Evolutionary conservation across 1,140 invertebrate genomes (phyloP), one percentile per base, ranked within the genome.

Genomic region (Aphelenchoides besseyi): DNA sequence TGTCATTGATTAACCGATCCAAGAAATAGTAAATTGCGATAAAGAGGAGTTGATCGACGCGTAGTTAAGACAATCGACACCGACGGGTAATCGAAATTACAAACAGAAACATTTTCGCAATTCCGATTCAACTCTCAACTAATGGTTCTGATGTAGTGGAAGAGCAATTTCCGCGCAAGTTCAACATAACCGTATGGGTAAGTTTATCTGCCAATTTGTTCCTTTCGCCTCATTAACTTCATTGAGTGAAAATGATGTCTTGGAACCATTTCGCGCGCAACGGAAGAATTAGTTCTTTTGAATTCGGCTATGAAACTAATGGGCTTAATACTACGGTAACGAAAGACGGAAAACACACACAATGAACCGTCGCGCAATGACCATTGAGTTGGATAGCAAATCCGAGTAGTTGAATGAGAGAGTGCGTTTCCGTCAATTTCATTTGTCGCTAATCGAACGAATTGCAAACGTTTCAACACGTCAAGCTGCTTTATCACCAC

Each of bases 181-280:
- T 16, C 41, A 23, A 23, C 41, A 48, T 48, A 23, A 48, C 41
- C 41, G 41, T 48, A 48, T 48, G 41, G 23, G 41, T 48, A 48
- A 48, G 41, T 48, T 48, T 48, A 48, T 48, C 41, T 48, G 12
- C 41, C 41, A 48, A 48, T 48, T 48, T 48, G 41, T 23, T 48
- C 12, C 41, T 48, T 23, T 23, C 41, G 41, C 41, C 12, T 48
- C 41, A 48, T 48, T 48, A 48, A 48, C 12, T 48, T 48, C 41
- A 48, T 48, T 48, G 41, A 48, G 41, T 48, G 41, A 16, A 23
- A 48, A 48, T 48, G 41, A 23, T 12, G 41, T 12, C 41, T 23
- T 12, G 12, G 41, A 48, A 48, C 41, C 41, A 48, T 16, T 48
- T 48, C 23, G 41, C n/a, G n/a, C n/a, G n/a, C n/a, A 48, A 48